These are phyloP conservation scores for Lota lota DNA, from an alignment of 2,113 vertebrate species.

Conservation along the genomic window DNA sequence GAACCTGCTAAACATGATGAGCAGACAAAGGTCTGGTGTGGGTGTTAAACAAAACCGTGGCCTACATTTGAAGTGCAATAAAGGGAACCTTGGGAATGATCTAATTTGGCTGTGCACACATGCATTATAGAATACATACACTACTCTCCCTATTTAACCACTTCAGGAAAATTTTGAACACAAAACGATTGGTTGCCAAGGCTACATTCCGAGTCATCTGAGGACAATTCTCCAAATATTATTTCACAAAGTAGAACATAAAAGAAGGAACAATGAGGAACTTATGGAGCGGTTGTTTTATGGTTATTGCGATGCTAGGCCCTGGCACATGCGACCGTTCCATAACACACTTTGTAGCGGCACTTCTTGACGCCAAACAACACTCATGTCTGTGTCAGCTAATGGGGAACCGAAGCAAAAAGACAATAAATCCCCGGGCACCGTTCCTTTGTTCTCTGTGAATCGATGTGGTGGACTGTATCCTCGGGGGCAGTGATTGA, in stretches of 20 bases:
- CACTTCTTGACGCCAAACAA: conserved; percentile 51
- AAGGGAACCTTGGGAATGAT: background rate
- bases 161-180: too few relatives aligned
- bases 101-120: background rate
- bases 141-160: too few relatives aligned
- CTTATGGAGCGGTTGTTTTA: conserved; percentile 15
- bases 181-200: too few relatives aligned
- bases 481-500: conserved; percentile 46
- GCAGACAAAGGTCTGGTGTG: background rate
- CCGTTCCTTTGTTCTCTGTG: conserved; percentile 55
- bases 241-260: conserved; percentile 42
- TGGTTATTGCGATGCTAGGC: conserved; percentile 14
- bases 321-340: conserved; percentile 23
- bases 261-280: background rate
- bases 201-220: conserved; percentile 34
- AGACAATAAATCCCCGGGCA: conserved; percentile 57
- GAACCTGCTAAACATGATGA: conserved; percentile 9
- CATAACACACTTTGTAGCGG: conserved; percentile 37
- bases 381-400: conserved; percentile 60
- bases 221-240: conserved; percentile 39
- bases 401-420: conserved; percentile 62
- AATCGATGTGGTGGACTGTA: conserved; percentile 46
- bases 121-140: too few relatives aligned
- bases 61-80: conserved; percentile 6
- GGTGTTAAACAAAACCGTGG: background rate